Conservation (phyloP, 2,113 vertebrate genomes). For the Ovis aries region DNA sequence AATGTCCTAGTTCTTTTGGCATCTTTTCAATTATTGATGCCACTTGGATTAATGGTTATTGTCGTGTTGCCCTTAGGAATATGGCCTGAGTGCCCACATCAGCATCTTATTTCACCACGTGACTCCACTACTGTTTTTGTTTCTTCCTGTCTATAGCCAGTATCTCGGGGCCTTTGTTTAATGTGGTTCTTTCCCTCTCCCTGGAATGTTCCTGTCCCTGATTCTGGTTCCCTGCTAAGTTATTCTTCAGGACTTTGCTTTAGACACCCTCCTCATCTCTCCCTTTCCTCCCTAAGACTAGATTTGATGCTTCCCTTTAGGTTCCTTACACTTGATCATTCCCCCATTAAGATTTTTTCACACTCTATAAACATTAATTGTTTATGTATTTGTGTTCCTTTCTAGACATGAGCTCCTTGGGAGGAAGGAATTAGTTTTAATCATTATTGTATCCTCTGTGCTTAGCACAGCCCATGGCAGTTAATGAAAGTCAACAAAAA, state of each 20-base stretch:
- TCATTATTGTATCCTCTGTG: neutral
- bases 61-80: neutral
- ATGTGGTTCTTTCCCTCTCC: neutral
- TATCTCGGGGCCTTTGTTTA: neutral
- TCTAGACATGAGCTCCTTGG: neutral
- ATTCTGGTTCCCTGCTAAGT: neutral
- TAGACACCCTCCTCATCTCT: neutral
- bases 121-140: neutral
- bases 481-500: neutral
- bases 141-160: neutral
- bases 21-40: constrained; percentile 32
- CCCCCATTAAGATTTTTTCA: neutral
- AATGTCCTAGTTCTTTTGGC: neutral
- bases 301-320: neutral
- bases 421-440: neutral
- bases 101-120: neutral
- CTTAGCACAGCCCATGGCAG: neutral
- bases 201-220: neutral
- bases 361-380: neutral
- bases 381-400: neutral
- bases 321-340: neutral
- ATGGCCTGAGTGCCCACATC: neutral
- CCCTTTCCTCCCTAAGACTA: neutral
- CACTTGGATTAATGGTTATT: neutral
- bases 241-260: neutral